These are phyloP conservation scores for Apocrypta bakeri DNA, from an alignment of 1,140 invertebrate genomes.

Conservation along the genomic window DNA sequence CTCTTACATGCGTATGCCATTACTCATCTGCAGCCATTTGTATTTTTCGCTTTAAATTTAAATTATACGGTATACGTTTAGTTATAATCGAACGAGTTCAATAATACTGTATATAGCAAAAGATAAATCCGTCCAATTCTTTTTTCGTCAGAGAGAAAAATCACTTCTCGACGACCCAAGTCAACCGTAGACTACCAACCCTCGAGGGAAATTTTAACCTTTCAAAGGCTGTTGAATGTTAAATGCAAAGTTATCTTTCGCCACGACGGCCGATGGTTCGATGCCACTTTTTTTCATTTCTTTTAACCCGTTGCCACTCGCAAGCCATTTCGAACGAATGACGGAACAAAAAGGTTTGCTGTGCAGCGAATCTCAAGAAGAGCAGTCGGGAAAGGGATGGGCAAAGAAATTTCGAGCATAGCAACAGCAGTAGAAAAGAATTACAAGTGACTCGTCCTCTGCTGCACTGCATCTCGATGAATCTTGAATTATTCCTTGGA, in stretches of 20 bases:
- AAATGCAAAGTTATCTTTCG: slow-evolving; percentile 70
- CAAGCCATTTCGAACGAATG: slow-evolving; percentile 65
- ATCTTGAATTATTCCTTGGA: slow-evolving; percentile 71
- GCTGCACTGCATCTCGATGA: slow-evolving; percentile 68
- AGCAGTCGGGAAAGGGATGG: slow-evolving; percentile 43
- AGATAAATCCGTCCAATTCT: not conserved
- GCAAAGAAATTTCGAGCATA: slow-evolving; percentile 48
- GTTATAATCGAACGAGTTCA: not conserved
- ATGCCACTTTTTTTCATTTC: slow-evolving; percentile 46
- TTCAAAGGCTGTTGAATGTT: slow-evolving; percentile 63
- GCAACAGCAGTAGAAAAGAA: slow-evolving; percentile 66
- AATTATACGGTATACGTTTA: not conserved
- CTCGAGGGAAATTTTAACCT: slow-evolving; percentile 71
- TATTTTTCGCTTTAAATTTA: not conserved
- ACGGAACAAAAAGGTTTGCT: slow-evolving; percentile 60
- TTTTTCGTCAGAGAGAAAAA: slow-evolving; percentile 50
- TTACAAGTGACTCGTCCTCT: slow-evolving; percentile 70
- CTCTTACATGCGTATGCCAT: slow-evolving; percentile 32
- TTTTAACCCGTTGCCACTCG: not conserved
- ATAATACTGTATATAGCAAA: not conserved
- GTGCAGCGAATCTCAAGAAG: slow-evolving; percentile 53
- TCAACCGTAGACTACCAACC: no score
- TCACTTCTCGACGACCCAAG: slow-evolving; percentile 58
- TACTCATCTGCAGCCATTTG: no score
- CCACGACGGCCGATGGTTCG: slow-evolving; percentile 56